These are phyloP conservation scores for Sciurus vulgaris DNA, from an alignment of 2,797 vertebrate species.

Conservation along the genomic window DNA sequence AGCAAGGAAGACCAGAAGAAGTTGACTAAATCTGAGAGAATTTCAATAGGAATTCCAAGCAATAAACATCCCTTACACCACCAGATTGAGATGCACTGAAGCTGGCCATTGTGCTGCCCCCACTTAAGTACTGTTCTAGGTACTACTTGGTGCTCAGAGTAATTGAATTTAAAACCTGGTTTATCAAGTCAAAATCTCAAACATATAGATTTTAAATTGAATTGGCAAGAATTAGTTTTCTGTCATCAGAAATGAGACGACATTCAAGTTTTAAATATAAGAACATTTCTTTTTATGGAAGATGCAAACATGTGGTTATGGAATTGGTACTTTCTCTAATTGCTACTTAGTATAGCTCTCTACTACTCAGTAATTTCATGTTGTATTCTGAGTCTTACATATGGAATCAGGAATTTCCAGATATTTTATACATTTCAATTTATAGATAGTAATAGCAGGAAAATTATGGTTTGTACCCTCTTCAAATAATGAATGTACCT, in stretches of 20 bases:
- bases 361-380: neutral
- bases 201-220: neutral
- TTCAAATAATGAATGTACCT: neutral
- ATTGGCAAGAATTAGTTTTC: neutral
- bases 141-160: neutral
- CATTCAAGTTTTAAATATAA: constrained; percentile 12
- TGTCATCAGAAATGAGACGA: neutral
- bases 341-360: neutral
- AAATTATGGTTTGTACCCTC: neutral
- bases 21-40: neutral
- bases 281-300: neutral
- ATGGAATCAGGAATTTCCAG: neutral
- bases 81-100: no score
- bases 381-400: neutral
- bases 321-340: neutral
- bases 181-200: neutral
- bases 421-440: neutral
- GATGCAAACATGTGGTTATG: neutral
- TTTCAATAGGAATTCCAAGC: neutral
- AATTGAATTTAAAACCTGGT: neutral
- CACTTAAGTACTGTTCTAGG: neutral
- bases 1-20: neutral
- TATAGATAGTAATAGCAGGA: neutral
- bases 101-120: neutral
- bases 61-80: neutral